Conservation (phyloP, 2,888 invertebrate species). For the Cheilosia variabilis region DNA sequence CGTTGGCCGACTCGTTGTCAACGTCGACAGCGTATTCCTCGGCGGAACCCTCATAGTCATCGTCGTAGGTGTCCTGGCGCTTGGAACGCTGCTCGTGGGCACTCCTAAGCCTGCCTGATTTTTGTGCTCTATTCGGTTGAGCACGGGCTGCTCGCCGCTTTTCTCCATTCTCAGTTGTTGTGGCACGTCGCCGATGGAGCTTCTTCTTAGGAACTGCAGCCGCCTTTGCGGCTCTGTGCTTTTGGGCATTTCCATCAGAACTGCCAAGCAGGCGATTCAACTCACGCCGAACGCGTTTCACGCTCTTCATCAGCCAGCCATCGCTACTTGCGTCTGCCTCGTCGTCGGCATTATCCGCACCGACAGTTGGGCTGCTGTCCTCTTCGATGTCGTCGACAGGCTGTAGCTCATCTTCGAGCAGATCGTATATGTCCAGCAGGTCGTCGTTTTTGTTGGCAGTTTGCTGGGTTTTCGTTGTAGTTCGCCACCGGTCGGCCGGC, state of each 20-base stretch:
- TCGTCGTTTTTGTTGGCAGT: constrained; percentile 76
- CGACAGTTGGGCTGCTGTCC: constrained; percentile 29
- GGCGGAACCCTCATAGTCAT: constrained; percentile 55
- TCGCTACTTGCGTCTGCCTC: constrained; percentile 50
- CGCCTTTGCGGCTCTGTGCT: constrained; percentile 16
- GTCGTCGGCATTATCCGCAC: constrained; percentile 40
- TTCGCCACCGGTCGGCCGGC: constrained; percentile 46
- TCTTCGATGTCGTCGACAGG: constrained; percentile 75
- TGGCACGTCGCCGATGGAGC: constrained; percentile 32
- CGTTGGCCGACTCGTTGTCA: constrained; percentile 21
- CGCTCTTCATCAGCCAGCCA: constrained; percentile 79
- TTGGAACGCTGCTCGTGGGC: constrained; percentile 64
- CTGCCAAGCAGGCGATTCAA: constrained; percentile 79
- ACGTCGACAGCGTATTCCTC: constrained; percentile 70
- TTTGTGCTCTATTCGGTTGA: constrained; percentile 7
- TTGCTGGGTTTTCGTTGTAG: constrained; percentile 61
- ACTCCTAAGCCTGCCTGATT: constrained; percentile 26
- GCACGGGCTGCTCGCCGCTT: neutral
- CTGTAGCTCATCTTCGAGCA: constrained; percentile 79
- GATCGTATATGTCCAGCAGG: constrained; percentile 78
- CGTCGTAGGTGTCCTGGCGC: constrained; percentile 44
- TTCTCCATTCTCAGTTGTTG: neutral
- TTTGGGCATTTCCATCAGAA: constrained; percentile 52
- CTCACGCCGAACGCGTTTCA: constrained; percentile 81
- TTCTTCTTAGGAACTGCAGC: constrained; percentile 41